Evolutionary conservation across 1,140 invertebrate species (phyloP), one percentile per base, ranked within the genome.

Genomic region (Cephus cinctus): DNA sequence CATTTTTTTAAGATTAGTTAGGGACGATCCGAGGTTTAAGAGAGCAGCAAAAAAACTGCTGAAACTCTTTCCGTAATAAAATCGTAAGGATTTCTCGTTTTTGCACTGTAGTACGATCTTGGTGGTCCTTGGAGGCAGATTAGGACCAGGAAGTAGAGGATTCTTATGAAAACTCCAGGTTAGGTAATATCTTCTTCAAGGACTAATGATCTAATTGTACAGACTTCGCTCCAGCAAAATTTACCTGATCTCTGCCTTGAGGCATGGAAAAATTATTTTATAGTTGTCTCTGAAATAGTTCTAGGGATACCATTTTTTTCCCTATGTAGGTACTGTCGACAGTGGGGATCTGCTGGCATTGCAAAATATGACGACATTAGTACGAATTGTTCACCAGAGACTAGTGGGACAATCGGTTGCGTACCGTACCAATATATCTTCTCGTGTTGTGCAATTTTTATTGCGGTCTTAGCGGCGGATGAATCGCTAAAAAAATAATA

Each of bases 371-470:
- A 43, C 40, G 45, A 57, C 58, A 59, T 61, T 55, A 61, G 59
- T 56, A 59, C 34, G 52, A 47, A 63, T 65, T 63, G 58, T 63
- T 42, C 52, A 15, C 20, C 27, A 30, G 15, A 45, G 30, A 49
- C 58, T 38, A 19, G 22, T 2, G 27, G 11, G 45, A 52, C 52
- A 48, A 68, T 68, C 52, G 48, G 25, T 53, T 23, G 18, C 46
- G 31, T 42, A 36, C 35, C 50, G 18, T 42, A 42, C 23, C 15
- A 36, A 30, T 65, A 59, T 46, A 58, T 60, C 50, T 23, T 45
- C 18, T 2, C 43, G 44, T 50, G 42, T 45, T 43, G 51, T 31
- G 59, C 42, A 58, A 67, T 54, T 63, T 30, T 69, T 60, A 61
- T 53, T 62, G 63, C 58, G 46, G 54, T 51, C 54, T 61, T 9